These are phyloP conservation scores for Ursus arctos DNA, from an alignment of 2,113 vertebrate species.

Conservation along the genomic window DNA sequence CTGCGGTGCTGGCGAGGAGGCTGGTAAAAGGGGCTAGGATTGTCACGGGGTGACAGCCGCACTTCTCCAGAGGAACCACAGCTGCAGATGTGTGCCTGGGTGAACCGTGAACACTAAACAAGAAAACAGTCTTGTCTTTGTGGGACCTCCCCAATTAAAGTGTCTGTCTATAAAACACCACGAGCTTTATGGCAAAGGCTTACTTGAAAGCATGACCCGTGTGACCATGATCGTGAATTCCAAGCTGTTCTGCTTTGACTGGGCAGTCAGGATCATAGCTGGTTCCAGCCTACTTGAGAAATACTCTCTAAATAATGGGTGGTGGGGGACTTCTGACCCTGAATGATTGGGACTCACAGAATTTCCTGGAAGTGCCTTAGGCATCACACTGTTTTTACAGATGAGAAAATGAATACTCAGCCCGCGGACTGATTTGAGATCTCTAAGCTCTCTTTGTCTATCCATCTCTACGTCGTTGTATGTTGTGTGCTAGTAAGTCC, in stretches of 20 bases:
- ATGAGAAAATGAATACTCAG: background rate
- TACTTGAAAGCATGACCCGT: background rate
- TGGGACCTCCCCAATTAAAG: background rate
- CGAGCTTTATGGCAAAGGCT: background rate
- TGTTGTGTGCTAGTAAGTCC: background rate
- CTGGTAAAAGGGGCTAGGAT: background rate
- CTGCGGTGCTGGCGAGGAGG: background rate
- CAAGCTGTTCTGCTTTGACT: background rate
- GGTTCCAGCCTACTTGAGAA: background rate
- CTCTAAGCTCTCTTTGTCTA: background rate
- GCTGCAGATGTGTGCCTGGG: background rate
- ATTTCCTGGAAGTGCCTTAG: background rate
- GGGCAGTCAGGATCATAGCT: background rate
- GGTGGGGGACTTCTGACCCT: background rate
- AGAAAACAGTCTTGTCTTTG: background rate
- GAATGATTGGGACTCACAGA: background rate
- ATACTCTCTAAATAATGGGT: background rate
- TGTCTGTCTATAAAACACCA: background rate
- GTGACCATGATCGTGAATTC: background rate
- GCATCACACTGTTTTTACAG: background rate
- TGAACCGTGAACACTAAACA: background rate
- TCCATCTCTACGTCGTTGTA: background rate
- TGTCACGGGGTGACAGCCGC: background rate
- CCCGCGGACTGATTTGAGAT: background rate
- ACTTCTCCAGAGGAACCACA: background rate